Percentiles rank a stretch among this genome's conserved stretches.
Evolutionary conservation across 2,888 invertebrate genomes (phyloP).

Genomic region (Pecten maximus): DNA sequence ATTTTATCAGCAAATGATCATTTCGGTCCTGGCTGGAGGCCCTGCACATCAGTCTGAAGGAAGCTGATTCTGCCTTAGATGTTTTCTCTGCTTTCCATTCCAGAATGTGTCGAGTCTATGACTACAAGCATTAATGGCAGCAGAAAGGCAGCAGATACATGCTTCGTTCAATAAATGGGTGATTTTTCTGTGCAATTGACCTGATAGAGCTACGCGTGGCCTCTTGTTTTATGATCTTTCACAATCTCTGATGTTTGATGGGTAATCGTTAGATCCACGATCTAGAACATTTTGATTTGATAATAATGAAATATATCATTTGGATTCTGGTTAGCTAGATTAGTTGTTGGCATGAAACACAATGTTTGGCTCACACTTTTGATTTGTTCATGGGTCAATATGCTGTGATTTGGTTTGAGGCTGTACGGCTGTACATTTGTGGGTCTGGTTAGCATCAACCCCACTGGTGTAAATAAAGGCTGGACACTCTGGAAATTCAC

Average conservation of each 20-base stretch:
- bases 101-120: not conserved
- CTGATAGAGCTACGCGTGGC: not conserved
- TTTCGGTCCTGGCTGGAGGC: not conserved
- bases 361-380: slow-evolving; percentile 16
- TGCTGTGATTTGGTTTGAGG: not conserved
- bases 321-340: not conserved
- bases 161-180: slow-evolving; percentile 19
- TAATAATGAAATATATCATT: slow-evolving; percentile 35
- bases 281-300: slow-evolving; percentile 24
- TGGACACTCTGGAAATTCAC: not conserved
- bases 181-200: slow-evolving; percentile 33
- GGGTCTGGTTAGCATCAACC: not conserved
- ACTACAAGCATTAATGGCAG: not conserved
- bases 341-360: slow-evolving; percentile 35
- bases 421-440: not conserved
- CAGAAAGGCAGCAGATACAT: not conserved
- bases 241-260: slow-evolving; percentile 21
- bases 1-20: slow-evolving; percentile 35
- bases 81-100: not conserved
- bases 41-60: not conserved
- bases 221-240: not conserved
- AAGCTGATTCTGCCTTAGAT: not conserved
- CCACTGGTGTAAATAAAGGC: not conserved
- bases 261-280: slow-evolving; percentile 23
- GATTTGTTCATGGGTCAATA: slow-evolving; percentile 21